phyloP scores from a whole-genome alignment of 2,888 invertebrate species.

The Andrena hattorfiana region DNA sequence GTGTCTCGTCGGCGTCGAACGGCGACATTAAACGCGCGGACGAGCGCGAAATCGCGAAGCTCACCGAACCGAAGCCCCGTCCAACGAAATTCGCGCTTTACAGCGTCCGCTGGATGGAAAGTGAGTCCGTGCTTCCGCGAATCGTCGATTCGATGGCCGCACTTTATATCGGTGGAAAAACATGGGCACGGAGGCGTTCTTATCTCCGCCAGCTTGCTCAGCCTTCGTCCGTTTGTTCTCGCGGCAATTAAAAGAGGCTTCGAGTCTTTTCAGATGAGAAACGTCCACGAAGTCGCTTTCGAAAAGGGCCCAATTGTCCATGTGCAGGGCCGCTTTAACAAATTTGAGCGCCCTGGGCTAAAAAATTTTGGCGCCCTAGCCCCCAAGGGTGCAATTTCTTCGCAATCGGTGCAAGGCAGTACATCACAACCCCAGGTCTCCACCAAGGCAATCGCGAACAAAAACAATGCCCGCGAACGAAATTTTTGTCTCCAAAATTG shows the following conservation, averaged over 20 bases:
- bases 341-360: too few relatives aligned
- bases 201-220: conserved; percentile 49
- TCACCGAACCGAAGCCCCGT: not conserved
- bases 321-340: too few relatives aligned
- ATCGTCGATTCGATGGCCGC: conserved; percentile 37
- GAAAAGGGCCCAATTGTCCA: too few relatives aligned
- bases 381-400: too few relatives aligned
- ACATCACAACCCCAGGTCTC: too few relatives aligned
- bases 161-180: conserved; percentile 65
- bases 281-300: too few relatives aligned
- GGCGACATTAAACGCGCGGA: conserved; percentile 3
- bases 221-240: conserved; percentile 20
- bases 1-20: conserved; percentile 25
- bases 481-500: too few relatives aligned
- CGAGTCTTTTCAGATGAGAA: too few relatives aligned
- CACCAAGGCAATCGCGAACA: too few relatives aligned
- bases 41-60: conserved; percentile 13
- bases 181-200: conserved; percentile 48
- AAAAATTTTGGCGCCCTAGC: too few relatives aligned
- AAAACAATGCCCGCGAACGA: too few relatives aligned
- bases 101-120: conserved; percentile 24
- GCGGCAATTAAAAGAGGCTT: conserved; percentile 21
- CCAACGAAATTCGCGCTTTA: conserved; percentile 18
- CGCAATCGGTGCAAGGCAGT: too few relatives aligned
- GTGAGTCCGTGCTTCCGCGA: conserved; percentile 43